A percentile compares a stretch with the other conserved stretches of the same genome.
Conservation (phyloP, 35 echinoderm and acorn worm genomes). For the Eucidaris tribuloides region DNA sequence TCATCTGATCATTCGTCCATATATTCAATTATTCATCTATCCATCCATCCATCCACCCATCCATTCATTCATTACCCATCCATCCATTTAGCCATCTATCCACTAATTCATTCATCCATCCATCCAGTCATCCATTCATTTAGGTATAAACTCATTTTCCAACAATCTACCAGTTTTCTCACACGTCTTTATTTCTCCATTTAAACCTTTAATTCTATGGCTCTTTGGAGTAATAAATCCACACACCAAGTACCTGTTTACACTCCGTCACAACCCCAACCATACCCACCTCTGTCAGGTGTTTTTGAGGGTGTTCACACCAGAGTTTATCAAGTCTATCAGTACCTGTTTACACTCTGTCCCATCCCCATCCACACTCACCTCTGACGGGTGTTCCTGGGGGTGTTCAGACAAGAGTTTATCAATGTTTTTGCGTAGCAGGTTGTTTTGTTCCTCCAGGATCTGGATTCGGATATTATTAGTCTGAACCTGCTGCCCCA, state of each 20-base stretch:
- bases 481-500: slow-evolving; percentile 80
- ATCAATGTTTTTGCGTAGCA: slow-evolving; percentile 68
- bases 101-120: too few relatives aligned
- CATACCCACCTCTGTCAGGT: background rate
- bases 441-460: slow-evolving; percentile 85
- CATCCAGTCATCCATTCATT: too few relatives aligned
- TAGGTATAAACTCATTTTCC: too few relatives aligned
- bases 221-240: background rate
- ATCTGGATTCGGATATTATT: slow-evolving; percentile 94
- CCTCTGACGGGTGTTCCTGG: slow-evolving; percentile 26
- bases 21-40: too few relatives aligned
- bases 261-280: background rate
- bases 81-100: too few relatives aligned
- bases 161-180: too few relatives aligned
- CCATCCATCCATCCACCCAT: too few relatives aligned
- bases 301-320: background rate
- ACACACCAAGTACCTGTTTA: background rate
- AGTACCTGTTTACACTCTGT: background rate
- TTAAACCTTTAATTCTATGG: too few relatives aligned
- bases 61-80: too few relatives aligned
- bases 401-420: slow-evolving; percentile 48
- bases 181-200: too few relatives aligned
- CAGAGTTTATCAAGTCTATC: background rate
- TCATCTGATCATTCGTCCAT: too few relatives aligned
- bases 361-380: background rate